phyloP scores from a whole-genome alignment of 2,113 vertebrate genomes.

The Actinemys pallida region DNA sequence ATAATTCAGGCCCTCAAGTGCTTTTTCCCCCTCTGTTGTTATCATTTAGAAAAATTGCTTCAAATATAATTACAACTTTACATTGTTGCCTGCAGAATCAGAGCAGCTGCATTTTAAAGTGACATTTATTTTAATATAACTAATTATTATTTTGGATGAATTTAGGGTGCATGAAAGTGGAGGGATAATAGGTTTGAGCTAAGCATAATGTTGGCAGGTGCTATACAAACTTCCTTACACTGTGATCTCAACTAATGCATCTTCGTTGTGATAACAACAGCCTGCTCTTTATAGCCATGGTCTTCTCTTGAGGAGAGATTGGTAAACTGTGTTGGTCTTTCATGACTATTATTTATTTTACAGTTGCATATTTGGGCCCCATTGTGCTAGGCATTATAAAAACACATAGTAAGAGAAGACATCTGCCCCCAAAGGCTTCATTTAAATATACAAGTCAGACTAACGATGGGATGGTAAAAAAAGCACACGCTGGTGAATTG shows the following conservation, averaged over 20 bases:
- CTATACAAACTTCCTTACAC: background rate
- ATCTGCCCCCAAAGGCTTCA: background rate
- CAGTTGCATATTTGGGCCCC: background rate
- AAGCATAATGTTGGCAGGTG: background rate
- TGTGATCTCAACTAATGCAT: background rate
- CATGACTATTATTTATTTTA: background rate
- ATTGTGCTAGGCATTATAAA: no score
- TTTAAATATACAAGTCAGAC: background rate
- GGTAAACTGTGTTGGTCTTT: background rate
- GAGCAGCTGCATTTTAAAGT: slow-evolving; percentile 40
- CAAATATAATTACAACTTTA: slow-evolving; percentile 17
- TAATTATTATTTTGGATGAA: slow-evolving; percentile 39
- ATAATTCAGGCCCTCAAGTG: background rate
- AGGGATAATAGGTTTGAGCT: background rate
- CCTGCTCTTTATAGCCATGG: background rate
- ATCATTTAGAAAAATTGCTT: slow-evolving; percentile 27
- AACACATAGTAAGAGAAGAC: background rate
- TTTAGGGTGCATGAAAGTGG: background rate
- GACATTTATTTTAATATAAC: background rate
- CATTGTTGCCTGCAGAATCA: slow-evolving; percentile 39
- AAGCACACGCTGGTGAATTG: background rate
- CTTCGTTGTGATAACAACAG: background rate
- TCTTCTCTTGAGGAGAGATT: background rate
- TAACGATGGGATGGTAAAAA: background rate
- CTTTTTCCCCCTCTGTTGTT: background rate